Conservation (phyloP, 2,113 vertebrate species). For the Dinomys branickii region DNA sequence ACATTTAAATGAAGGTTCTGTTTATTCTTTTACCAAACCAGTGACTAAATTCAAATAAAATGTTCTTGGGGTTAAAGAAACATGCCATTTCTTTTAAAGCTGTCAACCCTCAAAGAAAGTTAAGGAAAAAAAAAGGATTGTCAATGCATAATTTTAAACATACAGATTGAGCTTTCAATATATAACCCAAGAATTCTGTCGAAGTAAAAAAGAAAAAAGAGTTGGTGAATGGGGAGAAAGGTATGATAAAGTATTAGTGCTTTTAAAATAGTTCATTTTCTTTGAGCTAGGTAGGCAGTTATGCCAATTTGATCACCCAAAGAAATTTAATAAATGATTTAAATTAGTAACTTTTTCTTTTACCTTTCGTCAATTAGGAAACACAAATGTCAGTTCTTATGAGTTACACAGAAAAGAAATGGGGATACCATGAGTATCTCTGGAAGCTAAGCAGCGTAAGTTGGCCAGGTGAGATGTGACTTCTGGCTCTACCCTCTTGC, state of each 20-base stretch:
- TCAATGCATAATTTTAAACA: constrained; percentile 72
- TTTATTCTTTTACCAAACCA: constrained; percentile 81
- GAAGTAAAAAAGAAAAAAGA: constrained; percentile 52
- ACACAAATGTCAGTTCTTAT: background rate
- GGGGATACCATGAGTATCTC: background rate
- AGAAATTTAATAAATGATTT: constrained; percentile 55
- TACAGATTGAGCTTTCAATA: constrained; percentile 53
- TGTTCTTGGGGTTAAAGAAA: constrained; percentile 71
- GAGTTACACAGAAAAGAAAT: background rate
- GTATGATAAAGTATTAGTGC: background rate
- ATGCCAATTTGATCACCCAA: constrained; percentile 21
- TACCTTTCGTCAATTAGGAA: constrained; percentile 32
- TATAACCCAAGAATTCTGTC: constrained; percentile 55
- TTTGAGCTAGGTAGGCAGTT: constrained; percentile 18
- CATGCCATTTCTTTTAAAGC: constrained; percentile 52
- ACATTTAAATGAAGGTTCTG: constrained; percentile 76
- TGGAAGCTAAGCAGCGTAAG: background rate
- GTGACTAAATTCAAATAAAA: constrained; percentile 74
- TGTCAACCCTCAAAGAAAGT: background rate
- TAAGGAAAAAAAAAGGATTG: constrained; percentile 21
- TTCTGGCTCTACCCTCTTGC: background rate
- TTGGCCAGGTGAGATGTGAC: rapidly evolving
- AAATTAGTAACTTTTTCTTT: background rate
- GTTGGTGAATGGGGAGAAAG: background rate
- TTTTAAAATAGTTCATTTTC: constrained; percentile 26